Evolutionary conservation across 2,113 vertebrate genomes (phyloP).

Genomic region (Embiotoca jacksoni): DNA sequence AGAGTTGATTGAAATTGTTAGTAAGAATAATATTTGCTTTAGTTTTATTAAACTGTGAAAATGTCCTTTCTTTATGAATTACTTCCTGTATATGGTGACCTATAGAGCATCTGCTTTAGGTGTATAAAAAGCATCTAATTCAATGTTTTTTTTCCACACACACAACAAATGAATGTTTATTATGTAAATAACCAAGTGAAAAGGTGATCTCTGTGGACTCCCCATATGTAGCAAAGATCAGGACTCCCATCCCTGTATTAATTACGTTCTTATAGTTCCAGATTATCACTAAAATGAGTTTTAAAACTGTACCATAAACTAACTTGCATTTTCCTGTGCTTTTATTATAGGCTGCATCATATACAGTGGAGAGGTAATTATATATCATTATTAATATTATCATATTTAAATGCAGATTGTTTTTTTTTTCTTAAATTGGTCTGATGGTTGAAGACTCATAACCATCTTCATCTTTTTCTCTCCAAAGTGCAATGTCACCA

Average conservation of each 20-base stretch:
- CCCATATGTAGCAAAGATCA: too few species aligned
- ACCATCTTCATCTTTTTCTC: slow-evolving; percentile 10
- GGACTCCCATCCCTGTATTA: background rate
- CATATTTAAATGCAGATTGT: background rate
- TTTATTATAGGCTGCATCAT: slow-evolving; percentile 73
- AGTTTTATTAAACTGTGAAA: too few species aligned
- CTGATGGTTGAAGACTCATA: background rate
- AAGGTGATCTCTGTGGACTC: too few species aligned
- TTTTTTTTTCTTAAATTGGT: background rate
- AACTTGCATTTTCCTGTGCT: slow-evolving; percentile 6
- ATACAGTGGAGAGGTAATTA: slow-evolving; percentile 73
- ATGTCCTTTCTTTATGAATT: too few species aligned
- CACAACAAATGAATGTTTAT: too few species aligned
- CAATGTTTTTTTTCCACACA: too few species aligned
- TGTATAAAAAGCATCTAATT: too few species aligned
- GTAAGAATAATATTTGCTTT: too few species aligned
- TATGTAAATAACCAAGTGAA: too few species aligned
- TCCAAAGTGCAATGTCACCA: slow-evolving; percentile 70
- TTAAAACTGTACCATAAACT: background rate
- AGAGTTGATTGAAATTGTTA: too few species aligned
- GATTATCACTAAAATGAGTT: background rate
- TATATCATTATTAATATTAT: background rate
- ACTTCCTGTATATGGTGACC: too few species aligned
- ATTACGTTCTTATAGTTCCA: background rate
- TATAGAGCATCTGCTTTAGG: too few species aligned